phyloP scores from a whole-genome alignment of 2,113 vertebrate genomes.

The Rattus rattus region DNA sequence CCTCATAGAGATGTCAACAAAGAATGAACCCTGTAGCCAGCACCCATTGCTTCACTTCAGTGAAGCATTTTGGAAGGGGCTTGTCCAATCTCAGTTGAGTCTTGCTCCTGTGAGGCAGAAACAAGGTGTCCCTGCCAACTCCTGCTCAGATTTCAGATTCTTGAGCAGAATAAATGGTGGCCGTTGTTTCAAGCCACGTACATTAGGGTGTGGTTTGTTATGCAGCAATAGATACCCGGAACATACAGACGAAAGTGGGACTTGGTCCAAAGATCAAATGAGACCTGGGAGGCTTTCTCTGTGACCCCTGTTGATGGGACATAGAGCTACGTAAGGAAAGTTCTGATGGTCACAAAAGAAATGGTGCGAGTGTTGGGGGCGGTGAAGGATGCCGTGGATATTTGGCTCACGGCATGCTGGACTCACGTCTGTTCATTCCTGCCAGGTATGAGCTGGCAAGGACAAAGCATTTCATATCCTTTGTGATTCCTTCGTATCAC shows the following conservation, averaged over 20 bases:
- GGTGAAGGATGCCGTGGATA: background rate
- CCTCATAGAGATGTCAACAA: background rate
- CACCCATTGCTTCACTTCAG: background rate
- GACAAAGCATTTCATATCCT: background rate
- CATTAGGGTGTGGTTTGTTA: background rate
- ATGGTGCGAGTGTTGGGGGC: too few species aligned
- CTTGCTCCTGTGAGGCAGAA: background rate
- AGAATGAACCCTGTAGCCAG: background rate
- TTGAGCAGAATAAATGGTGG: background rate
- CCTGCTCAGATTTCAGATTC: background rate
- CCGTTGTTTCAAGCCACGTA: background rate
- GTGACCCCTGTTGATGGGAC: background rate
- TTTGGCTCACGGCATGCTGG: background rate
- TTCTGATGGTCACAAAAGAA: background rate
- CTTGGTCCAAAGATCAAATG: background rate
- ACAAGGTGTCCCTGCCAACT: background rate
- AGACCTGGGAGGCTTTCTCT: background rate
- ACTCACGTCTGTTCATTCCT: background rate
- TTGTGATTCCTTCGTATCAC: background rate
- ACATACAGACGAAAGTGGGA: background rate
- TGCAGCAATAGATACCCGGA: background rate
- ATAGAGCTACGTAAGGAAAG: background rate
- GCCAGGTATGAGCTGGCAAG: background rate
- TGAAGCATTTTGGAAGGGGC: background rate
- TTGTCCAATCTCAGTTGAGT: background rate